Base-by-base conservation (phyloP, 1,140 invertebrate genomes). In the Drosophila neocordata region DNA sequence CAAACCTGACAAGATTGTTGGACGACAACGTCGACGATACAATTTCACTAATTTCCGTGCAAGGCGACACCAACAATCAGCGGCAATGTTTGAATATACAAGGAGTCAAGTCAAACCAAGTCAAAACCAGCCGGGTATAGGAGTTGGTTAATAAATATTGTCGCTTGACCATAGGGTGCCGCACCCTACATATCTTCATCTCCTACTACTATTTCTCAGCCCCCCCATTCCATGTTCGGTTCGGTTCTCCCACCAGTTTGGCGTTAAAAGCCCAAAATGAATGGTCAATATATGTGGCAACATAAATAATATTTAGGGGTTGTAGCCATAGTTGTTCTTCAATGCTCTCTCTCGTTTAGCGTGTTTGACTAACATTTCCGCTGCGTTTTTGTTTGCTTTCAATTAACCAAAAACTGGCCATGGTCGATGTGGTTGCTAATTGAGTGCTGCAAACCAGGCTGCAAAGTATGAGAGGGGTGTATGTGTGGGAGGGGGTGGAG, bases 301-400 rank as follows among this genome's bases (percentile, higher is more conserved):
- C 83, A 87, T 87, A 87, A 87, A 87, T 87, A 88, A 87, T 87
- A 79, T 87, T 87, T 82, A 79, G 83, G 83, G 83, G 82, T 82
- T 82, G 78, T 69, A 57, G 65, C 60, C 48, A 24, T 52, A 44
- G 71, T 63, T 73, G 6, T 24, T 24, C 31, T 68, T 73, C 38
- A 59, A 48, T 35, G 52, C 6, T 53, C 67, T 41, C 6, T 53
- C 67, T 41, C 59, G 66, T 61, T 65, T 80, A 65, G 79, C 79
- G 74, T 82, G 79, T 78, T 82, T 82, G 79, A 62, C 59, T 61
- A 82, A 77, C 79, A 77, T 82, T 82, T 82, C 74, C 82, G 83
- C 69, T 69, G 65, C 72, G 75, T 58, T 77, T 48, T 77, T 87
- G 83, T 87, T 88, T 87, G 76, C 83, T 77, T 87, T 87, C 82